Evolutionary conservation across 2,797 vertebrate genomes (phyloP), one percentile per base, ranked within the genome.

Genomic region (Labroides dimidiatus): DNA sequence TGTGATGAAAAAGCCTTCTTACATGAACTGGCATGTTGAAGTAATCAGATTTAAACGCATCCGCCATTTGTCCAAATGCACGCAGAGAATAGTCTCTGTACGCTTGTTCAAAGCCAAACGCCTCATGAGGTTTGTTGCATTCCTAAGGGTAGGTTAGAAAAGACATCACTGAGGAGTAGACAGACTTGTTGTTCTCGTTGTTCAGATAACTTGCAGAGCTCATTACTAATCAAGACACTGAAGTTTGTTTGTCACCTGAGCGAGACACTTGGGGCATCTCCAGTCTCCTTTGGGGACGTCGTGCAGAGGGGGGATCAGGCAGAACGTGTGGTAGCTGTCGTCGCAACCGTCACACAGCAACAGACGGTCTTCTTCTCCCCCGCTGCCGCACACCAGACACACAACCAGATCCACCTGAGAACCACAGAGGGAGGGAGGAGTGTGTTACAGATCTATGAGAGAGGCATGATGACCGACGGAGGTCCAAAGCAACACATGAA

Each of bases 11-110:
- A n/a, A 0, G 11, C 70, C 24, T 57, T 93, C 97, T 82, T 93
- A 99, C 98, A 10, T 99, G 98, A 56, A 99, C 98, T 52, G 98
- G 98, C 98, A 99, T 99, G 93, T 98, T 99, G 88, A 99, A 99
- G 88, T 99, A 99, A 91, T 99, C 98, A 0, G 98, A 99, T 82
- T 99, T 99, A 87, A 99, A 99, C 0, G 97, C 95, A 76, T 99
- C 98, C 6, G 98, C 98, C 98, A 99, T 99, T 86, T 99, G 96
- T 23, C 98, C 98, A 59, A 99, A 99, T 0, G 96, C 95, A 49
- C 97, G 96, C 0, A 99, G 93, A 0, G 97, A 96, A 45, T 99
- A 99, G 82, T 97, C 97, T 78, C 97, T 94, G 73, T 93, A 94
- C 4, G 97, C 97, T 79, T 99, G 97, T 77, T 99, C 97, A 80